Base-by-base conservation (phyloP, 2,797 vertebrate species). In the Enteromius anoplus region DNA sequence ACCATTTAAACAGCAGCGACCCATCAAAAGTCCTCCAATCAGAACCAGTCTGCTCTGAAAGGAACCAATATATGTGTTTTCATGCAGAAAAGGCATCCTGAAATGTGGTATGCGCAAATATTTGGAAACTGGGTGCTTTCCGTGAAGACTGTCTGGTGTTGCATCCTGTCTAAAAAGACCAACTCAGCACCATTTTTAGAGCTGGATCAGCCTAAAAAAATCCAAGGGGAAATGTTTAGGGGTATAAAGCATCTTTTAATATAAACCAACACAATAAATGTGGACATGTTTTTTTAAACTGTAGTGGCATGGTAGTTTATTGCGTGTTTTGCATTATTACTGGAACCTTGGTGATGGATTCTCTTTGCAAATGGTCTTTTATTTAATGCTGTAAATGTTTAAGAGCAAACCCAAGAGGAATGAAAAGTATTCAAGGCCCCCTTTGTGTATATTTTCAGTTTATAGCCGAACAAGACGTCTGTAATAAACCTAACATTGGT, bases 111-210 rank as follows among this genome's bases (percentile, higher is more conserved):
- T 83, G 81, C 21, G 47, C 64, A 76, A 60, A 70, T 77, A 77
- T 83, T 83, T 83, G 40, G 10, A 49, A 60, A 58, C 40, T 58
- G 37, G 37, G 51, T 83, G 49, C 65, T 83, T 69, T 60, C 51
- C 5, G 1, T 45, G 64, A 69, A 66, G 71, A 82, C 66, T 66
- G 71, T 82, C 49, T 77, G 64, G 70, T 76, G 77, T 69, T 69
- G 68, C 51, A 83, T 83, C 64, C 81, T 37, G 73, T 83, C 34
- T 60, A 26, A 70, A 83, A 77, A 58, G 49, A 37, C 72, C 26
- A 45, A 60, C 42, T 60, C 81, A 70, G 51, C 64, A 77, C 47
- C 51, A 53, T 53, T 75, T 75, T 82, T 75, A 55, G 60, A 51
- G 21, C 34, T 21, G 32, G 29, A 62, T 29, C 12, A 26, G 40